Conservation (phyloP, 2,113 vertebrate species). For the Rhodinocichla rosea region DNA sequence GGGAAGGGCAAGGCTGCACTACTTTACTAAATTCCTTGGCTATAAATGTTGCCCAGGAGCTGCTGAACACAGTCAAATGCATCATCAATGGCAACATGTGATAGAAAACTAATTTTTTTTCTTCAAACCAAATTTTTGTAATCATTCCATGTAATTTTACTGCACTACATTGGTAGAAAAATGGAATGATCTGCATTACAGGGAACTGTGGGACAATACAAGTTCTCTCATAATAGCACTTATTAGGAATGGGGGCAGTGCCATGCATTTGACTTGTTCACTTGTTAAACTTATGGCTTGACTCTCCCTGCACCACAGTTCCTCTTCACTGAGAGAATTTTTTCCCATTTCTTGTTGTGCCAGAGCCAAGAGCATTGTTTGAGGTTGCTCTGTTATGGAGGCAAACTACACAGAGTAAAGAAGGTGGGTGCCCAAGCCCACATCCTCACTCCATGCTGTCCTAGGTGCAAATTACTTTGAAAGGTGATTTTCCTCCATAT, state of each 20-base stretch:
- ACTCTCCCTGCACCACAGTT: background rate
- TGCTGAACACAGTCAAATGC: background rate
- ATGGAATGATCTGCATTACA: background rate
- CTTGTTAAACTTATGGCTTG: background rate
- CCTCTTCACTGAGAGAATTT: background rate
- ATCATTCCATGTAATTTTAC: background rate
- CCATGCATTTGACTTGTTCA: background rate
- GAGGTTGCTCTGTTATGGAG: background rate
- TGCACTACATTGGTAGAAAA: background rate
- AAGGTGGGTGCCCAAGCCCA: background rate
- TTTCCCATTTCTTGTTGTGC: fast-evolving
- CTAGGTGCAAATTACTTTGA: background rate
- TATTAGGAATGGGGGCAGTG: background rate
- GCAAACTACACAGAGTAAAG: background rate
- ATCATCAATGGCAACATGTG: background rate
- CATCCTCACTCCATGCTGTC: fast-evolving
- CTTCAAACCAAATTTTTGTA: background rate
- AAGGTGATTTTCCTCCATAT: background rate
- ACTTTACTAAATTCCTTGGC: background rate
- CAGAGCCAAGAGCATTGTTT: background rate
- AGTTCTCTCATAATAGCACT: background rate
- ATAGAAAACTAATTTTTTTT: background rate
- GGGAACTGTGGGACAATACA: background rate
- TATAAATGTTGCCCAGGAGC: background rate
- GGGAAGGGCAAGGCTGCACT: background rate